phyloP scores from a whole-genome alignment of 2,888 invertebrate species.

The Plemyria rubiginata region DNA sequence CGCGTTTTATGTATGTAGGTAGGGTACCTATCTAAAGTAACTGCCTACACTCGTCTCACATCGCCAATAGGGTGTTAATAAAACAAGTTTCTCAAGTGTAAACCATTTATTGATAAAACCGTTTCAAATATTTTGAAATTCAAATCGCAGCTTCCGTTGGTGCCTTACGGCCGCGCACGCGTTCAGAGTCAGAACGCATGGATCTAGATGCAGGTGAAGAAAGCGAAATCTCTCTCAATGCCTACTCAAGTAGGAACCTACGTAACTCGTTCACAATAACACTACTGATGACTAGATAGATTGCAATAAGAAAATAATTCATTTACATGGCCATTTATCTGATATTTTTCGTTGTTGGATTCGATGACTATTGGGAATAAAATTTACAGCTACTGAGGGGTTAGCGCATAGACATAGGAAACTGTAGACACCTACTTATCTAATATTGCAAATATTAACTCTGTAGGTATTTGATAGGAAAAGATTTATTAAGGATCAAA shows the following conservation, averaged over 20 bases:
- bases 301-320: constrained; percentile 46
- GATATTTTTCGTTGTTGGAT: background rate
- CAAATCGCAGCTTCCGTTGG: constrained; percentile 48
- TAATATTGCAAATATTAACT: no score
- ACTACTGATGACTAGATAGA: constrained; percentile 64
- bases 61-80: constrained; percentile 35
- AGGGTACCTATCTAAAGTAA: no score
- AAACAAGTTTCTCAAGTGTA: constrained; percentile 56
- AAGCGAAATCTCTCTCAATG: constrained; percentile 58
- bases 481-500: no score
- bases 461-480: no score
- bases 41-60: no score
- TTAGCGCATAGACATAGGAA: no score
- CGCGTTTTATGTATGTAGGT: no score
- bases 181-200: constrained; percentile 39
- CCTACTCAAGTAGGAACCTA: constrained; percentile 48
- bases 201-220: constrained; percentile 34
- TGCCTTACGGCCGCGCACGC: constrained; percentile 34
- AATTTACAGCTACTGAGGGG: no score
- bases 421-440: no score
- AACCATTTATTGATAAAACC: constrained; percentile 62
- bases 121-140: constrained; percentile 46
- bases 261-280: constrained; percentile 56
- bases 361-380: background rate
- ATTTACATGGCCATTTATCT: constrained; percentile 33